phyloP scores from a whole-genome alignment of 2,888 invertebrate species.

The Ophion ventricosus region DNA sequence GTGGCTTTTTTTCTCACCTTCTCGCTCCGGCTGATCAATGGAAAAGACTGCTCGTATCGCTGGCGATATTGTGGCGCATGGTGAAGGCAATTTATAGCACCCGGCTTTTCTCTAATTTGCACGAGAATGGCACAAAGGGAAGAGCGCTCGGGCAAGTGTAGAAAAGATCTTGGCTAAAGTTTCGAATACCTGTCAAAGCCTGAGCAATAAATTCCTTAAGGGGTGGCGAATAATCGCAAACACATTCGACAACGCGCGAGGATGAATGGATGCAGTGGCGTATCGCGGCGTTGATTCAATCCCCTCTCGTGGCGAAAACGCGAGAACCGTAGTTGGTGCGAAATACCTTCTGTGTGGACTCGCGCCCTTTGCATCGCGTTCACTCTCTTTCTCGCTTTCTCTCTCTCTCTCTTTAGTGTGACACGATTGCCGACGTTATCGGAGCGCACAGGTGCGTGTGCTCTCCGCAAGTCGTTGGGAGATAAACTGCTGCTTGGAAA shows the following conservation, averaged over 20 bases:
- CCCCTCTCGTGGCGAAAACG: slow-evolving; percentile 65
- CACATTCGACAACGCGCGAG: slow-evolving; percentile 27
- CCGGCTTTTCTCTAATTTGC: slow-evolving; percentile 54
- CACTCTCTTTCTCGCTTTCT: slow-evolving; percentile 10
- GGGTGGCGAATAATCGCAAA: slow-evolving; percentile 39
- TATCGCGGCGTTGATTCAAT: slow-evolving; percentile 69
- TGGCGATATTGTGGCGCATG: background rate
- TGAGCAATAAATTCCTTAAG: slow-evolving; percentile 48
- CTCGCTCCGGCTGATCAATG: slow-evolving; percentile 2
- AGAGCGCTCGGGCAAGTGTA: slow-evolving; percentile 1
- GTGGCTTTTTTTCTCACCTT: slow-evolving; percentile 11
- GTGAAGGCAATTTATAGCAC: slow-evolving; percentile 53
- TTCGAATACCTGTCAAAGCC: slow-evolving; percentile 7
- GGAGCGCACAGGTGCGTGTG: slow-evolving; percentile 62
- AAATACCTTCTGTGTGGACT: slow-evolving; percentile 30
- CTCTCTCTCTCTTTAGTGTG: slow-evolving; percentile 22
- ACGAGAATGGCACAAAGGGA: slow-evolving; percentile 43
- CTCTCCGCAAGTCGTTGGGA: slow-evolving; percentile 46
- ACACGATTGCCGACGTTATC: slow-evolving; percentile 60
- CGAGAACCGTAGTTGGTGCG: slow-evolving; percentile 23
- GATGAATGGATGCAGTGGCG: slow-evolving; percentile 57
- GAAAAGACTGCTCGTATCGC: background rate
- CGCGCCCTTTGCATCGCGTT: background rate
- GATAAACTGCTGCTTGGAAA: slow-evolving; percentile 59
- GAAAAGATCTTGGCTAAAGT: slow-evolving; percentile 33